These are phyloP conservation scores for Florisuga fusca DNA, from an alignment of 2,797 vertebrate species.

Conservation along the genomic window DNA sequence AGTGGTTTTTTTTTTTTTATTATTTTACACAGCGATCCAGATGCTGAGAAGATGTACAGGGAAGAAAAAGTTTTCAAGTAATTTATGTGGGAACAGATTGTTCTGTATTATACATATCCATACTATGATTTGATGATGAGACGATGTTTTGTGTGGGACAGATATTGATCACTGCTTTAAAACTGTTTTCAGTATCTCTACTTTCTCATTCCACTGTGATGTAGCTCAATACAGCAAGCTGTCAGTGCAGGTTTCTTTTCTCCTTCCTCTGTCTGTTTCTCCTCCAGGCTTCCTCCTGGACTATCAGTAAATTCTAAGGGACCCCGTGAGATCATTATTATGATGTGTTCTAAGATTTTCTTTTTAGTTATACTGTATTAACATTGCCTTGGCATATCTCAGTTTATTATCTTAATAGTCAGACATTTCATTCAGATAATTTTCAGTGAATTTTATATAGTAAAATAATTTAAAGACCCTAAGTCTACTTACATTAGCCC, in stretches of 20 bases:
- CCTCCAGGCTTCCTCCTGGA: neutral
- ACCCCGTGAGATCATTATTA: neutral
- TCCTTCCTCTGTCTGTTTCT: neutral
- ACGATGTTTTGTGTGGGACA: neutral
- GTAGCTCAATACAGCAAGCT: neutral
- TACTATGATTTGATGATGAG: neutral
- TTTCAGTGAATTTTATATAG: neutral
- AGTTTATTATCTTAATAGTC: neutral
- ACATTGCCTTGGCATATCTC: neutral
- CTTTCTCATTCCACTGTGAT: neutral
- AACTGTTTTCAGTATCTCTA: neutral
- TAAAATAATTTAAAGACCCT: neutral
- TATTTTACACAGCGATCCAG: neutral
- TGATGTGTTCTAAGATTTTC: neutral
- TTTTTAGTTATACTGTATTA: neutral
- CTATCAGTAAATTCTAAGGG: neutral
- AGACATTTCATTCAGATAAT: neutral
- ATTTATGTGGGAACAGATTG: neutral
- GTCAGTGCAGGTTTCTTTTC: neutral
- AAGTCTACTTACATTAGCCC: neutral
- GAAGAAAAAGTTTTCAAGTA: neutral
- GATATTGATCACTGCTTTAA: neutral
- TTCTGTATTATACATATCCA: neutral
- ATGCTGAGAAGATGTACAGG: neutral
- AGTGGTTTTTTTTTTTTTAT: neutral